Conservation (phyloP, 2,797 vertebrate species). For the Paguma larvata region DNA sequence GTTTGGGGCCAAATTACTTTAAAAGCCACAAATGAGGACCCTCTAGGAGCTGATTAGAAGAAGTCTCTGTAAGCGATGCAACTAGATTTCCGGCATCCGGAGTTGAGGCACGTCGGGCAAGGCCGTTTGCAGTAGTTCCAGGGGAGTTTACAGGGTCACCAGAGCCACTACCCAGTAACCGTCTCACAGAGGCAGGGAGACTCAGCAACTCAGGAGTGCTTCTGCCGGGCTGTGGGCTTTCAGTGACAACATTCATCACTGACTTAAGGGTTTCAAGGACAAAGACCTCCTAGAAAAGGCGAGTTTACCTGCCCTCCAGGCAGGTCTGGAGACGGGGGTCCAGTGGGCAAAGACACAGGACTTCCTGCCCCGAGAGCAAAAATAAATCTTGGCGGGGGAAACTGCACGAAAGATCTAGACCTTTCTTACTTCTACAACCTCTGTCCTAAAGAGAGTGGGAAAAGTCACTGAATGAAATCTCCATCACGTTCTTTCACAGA, state of each 20-base stretch:
- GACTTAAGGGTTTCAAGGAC: conserved; percentile 45
- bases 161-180: rapidly evolving
- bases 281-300: conserved; percentile 43
- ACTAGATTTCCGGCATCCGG: background rate
- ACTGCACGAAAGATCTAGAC: conserved; percentile 36
- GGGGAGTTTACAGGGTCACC: conserved; percentile 57
- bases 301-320: conserved; percentile 56
- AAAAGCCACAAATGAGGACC: conserved; percentile 80
- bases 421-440: conserved; percentile 45
- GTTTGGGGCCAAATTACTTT: conserved; percentile 76
- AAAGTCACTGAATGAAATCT: conserved; percentile 47
- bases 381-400: conserved; percentile 33
- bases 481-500: conserved; percentile 7
- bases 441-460: conserved; percentile 58
- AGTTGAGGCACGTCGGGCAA: background rate
- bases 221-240: background rate
- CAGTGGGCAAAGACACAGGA: conserved; percentile 48
- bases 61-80: background rate
- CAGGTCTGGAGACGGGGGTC: background rate
- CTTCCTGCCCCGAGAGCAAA: conserved; percentile 50
- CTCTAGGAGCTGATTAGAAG: conserved; percentile 64
- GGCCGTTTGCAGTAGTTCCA: background rate
- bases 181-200: background rate
- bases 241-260: conserved; percentile 53
- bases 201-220: conserved; percentile 36